A percentile compares a stretch with the other conserved stretches of the same genome.
Evolutionary conservation across 2,797 vertebrate genomes (phyloP).

Genomic region (Leuciscus waleckii): DNA sequence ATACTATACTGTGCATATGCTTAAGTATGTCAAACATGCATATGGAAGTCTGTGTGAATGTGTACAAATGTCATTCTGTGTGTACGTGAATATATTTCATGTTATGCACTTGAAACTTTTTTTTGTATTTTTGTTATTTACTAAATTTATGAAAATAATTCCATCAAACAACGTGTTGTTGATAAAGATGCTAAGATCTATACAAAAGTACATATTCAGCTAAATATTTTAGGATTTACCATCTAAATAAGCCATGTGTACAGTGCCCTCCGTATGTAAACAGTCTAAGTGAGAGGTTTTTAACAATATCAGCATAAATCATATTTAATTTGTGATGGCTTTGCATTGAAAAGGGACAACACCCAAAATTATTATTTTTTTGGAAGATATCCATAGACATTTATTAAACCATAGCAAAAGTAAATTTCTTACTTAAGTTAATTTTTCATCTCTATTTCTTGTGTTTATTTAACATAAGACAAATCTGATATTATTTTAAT

Average conservation of each 20-base stretch:
- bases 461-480: too few species aligned
- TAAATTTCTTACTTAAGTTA: too few species aligned
- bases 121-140: background rate
- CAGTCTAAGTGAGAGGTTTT: background rate
- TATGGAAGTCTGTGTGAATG: constrained; percentile 5
- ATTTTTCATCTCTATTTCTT: too few species aligned
- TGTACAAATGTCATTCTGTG: background rate
- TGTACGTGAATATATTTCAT: background rate
- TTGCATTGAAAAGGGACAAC: background rate
- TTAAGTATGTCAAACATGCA: background rate
- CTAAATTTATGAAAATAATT: background rate
- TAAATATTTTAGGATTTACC: background rate
- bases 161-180: background rate
- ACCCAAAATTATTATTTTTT: too few species aligned
- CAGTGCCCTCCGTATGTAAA: background rate
- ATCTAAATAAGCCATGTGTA: background rate
- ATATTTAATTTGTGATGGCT: background rate
- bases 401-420: too few species aligned
- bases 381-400: too few species aligned
- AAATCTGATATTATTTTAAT: too few species aligned
- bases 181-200: background rate
- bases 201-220: background rate
- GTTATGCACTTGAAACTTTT: background rate
- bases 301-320: background rate
- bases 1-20: background rate